These are phyloP conservation scores for Megaustenia siamemsis DNA, from an alignment of 2,888 invertebrate genomes.

Conservation along the genomic window DNA sequence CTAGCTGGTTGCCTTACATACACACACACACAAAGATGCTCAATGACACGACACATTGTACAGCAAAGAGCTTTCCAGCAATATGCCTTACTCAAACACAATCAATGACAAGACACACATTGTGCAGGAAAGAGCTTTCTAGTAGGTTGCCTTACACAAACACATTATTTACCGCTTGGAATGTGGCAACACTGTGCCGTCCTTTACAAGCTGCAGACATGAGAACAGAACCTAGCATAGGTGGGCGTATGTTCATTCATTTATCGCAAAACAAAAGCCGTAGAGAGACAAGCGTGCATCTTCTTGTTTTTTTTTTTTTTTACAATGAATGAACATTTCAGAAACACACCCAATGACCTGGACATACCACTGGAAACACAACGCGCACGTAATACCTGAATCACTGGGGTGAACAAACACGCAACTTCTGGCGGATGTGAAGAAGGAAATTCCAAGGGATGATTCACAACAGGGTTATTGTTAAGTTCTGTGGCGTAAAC, in stretches of 20 bases:
- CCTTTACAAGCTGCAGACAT: not conserved
- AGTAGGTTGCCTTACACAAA: too few relatives aligned
- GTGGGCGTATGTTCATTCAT: not conserved
- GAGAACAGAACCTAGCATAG: not conserved
- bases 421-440: not conserved
- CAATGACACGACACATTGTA: too few relatives aligned
- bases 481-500: not conserved
- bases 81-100: too few relatives aligned
- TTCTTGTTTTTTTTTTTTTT: too few relatives aligned
- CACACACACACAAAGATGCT: too few relatives aligned
- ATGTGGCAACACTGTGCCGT: not conserved
- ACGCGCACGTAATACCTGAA: not conserved
- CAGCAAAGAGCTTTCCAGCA: too few relatives aligned
- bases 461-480: conserved; percentile 2
- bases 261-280: not conserved
- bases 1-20: too few relatives aligned
- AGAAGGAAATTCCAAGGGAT: not conserved
- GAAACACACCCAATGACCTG: not conserved
- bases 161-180: not conserved
- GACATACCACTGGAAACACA: not conserved
- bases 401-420: not conserved
- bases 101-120: too few relatives aligned
- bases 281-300: not conserved
- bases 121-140: too few relatives aligned
- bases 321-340: not conserved